A percentile compares a stretch with the other conserved stretches of the same genome.
These are phyloP conservation scores for Archocentrus centrarchus DNA, from an alignment of 2,113 vertebrate genomes.

Conservation along the genomic window DNA sequence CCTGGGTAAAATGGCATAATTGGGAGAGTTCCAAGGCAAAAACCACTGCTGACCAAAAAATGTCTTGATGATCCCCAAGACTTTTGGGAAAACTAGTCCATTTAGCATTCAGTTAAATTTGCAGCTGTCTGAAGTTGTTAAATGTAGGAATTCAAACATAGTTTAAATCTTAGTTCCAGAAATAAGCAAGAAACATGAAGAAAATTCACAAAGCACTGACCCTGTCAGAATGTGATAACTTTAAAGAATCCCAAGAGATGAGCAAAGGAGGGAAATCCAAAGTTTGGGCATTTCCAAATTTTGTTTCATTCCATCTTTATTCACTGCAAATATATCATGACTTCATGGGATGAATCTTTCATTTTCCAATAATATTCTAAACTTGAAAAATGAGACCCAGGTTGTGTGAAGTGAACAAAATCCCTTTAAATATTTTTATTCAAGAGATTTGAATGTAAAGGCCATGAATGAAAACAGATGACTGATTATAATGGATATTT, in stretches of 20 bases:
- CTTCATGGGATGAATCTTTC: background rate
- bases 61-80: too few species aligned
- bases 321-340: background rate
- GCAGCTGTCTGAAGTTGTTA: too few species aligned
- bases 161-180: too few species aligned
- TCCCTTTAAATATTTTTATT: background rate
- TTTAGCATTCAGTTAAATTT: too few species aligned
- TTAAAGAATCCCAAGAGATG: background rate
- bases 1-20: too few species aligned
- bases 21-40: too few species aligned
- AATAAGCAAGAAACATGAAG: background rate
- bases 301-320: background rate
- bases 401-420: background rate
- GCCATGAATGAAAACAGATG: background rate
- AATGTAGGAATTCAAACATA: too few species aligned
- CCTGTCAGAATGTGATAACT: background rate
- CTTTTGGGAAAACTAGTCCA: too few species aligned
- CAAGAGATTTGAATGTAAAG: background rate
- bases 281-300: too few species aligned
- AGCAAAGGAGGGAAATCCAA: background rate
- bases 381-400: background rate
- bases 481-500: background rate
- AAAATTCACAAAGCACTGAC: background rate
- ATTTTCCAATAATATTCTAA: background rate
- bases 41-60: too few species aligned